A percentile compares a stretch with the other conserved stretches of the same genome.
These are phyloP conservation scores for Ostrea edulis DNA, from an alignment of 1,140 invertebrate species.

Conservation along the genomic window DNA sequence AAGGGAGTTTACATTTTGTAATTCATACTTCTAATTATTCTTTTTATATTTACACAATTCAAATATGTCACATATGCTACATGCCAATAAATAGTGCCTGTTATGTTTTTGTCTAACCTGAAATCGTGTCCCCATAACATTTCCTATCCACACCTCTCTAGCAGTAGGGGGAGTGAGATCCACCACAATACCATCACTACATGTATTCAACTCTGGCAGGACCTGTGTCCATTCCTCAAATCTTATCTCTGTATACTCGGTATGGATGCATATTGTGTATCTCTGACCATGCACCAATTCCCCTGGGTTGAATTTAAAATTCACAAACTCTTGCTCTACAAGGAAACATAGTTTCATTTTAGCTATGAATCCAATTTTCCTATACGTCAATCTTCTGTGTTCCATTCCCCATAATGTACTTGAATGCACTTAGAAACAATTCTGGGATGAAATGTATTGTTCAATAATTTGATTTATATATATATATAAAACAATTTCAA, in stretches of 20 bases:
- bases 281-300: constrained; percentile 55
- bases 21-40: not conserved
- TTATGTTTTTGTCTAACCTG: not conserved
- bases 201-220: constrained; percentile 52
- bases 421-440: too few species aligned
- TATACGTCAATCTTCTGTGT: too few species aligned
- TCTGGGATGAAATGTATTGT: too few species aligned
- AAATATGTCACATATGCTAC: too few species aligned
- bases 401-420: too few species aligned
- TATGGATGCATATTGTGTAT: constrained; percentile 61
- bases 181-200: constrained; percentile 62
- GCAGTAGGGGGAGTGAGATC: constrained; percentile 58
- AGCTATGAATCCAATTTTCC: too few species aligned
- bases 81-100: too few species aligned
- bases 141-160: constrained; percentile 54
- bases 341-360: not conserved
- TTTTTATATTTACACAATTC: not conserved
- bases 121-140: not conserved
- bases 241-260: constrained; percentile 45
- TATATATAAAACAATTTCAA: not conserved
- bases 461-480: too few species aligned
- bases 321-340: constrained; percentile 49
- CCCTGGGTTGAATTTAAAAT: constrained; percentile 46
- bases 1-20: not conserved
- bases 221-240: constrained; percentile 56